Evolutionary conservation across 1,140 invertebrate genomes (phyloP).

Genomic region (Megalonaias nervosa): DNA sequence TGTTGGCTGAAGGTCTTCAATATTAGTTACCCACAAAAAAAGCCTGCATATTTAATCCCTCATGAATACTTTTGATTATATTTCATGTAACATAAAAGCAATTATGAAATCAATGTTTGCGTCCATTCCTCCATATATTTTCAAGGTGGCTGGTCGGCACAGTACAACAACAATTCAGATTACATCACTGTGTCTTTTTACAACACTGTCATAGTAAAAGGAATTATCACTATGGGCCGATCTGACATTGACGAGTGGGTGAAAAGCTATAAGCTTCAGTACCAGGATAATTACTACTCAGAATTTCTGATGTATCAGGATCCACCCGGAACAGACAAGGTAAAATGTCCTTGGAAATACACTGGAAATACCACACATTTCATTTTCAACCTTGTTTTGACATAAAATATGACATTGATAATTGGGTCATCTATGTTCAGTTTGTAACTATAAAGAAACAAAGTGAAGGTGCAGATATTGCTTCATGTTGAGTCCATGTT

Average conservation of each 20-base stretch:
- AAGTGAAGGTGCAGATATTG: no score
- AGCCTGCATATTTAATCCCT: no score
- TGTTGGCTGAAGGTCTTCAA: no score
- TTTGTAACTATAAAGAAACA: no score
- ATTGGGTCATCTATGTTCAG: no score
- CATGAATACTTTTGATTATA: no score
- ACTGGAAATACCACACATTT: no score
- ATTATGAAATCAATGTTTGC: not conserved
- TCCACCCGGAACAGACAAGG: conserved; percentile 49
- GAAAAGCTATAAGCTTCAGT: conserved; percentile 44
- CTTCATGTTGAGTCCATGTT: no score
- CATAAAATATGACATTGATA: no score
- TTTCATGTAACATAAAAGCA: conserved; percentile 8
- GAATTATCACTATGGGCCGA: conserved; percentile 43
- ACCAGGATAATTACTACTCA: conserved; percentile 45
- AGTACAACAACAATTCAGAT: conserved; percentile 30
- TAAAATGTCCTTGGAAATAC: not conserved
- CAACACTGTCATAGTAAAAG: conserved; percentile 44
- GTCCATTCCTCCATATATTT: not conserved
- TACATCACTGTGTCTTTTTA: conserved; percentile 52
- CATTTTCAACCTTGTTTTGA: no score
- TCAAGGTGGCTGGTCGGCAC: conserved; percentile 42
- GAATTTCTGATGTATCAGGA: conserved; percentile 50
- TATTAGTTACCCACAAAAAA: no score
- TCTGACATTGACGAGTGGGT: conserved; percentile 49